Base-by-base conservation (phyloP, 2,113 vertebrate species). In the Edolisoma coerulescens region DNA sequence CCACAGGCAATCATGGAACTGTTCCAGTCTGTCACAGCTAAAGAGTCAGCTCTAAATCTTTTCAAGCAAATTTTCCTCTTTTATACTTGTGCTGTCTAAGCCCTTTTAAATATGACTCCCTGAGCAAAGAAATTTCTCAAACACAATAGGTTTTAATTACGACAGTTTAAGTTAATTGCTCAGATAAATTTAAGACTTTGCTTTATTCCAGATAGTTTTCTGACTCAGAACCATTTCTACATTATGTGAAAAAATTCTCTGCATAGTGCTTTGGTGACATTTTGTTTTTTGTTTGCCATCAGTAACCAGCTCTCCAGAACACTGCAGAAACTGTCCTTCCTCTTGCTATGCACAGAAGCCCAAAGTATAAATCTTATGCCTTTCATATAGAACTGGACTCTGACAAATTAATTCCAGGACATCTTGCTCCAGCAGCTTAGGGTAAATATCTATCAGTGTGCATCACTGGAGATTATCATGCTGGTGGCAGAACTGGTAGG, bases 21-120 rank as follows among this genome's bases (percentile, higher is more conserved):
- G 42, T 76, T 94, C 81, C 87, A 87, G 68, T 65, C 57, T 84
- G 67, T 75, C 93, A 82, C 47, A 94, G 27, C 61, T 82, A 68
- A 96, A 91, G 47, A 90, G 30, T 47, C 50, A 76, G 35, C 33
- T 83, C 47, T 94, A 94, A 93, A 91, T 83, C 78, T 94, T 94
- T 54, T 61, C 56, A 80, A 60, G 39, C 7, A 84, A 54, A 56
- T 95, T 88, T 63, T 81, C 33, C 52, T 81, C 52, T 96, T 78
- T 77, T 70, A 80, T 88, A 74, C 44, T 88, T 74, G 23, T 63
- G 39, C 56, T 86, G 32, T 84, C 33, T 80, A 57, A 41, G 59
- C 63, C 81, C 35, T 88, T 93, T 83, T 56, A 77, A 49, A 22
- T 50, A 52, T 35, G 30, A 59, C 23, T 27, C 30, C 18, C 30